A percentile compares a stretch with the other conserved stretches of the same genome.
Evolutionary conservation across 2,113 vertebrate genomes (phyloP).

Genomic region (Mirounga angustirostris): DNA sequence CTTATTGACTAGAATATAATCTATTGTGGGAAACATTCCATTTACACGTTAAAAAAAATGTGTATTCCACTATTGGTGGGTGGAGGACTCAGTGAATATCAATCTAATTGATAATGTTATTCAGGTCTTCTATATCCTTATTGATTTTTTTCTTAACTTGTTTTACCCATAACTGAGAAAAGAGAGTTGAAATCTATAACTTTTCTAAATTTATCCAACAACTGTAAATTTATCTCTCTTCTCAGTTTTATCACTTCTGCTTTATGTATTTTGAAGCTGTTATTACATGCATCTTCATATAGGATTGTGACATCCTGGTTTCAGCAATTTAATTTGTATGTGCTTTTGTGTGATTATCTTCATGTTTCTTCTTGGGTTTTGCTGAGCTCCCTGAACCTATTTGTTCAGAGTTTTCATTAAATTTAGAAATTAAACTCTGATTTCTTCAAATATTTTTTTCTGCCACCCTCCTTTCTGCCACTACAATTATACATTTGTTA

Average conservation of each 20-base stretch:
- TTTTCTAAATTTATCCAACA: not conserved
- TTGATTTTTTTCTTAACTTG: not conserved
- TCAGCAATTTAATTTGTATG: not conserved
- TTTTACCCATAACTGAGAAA: not conserved
- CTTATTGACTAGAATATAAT: not conserved
- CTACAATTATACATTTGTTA: not conserved
- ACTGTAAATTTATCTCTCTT: not conserved
- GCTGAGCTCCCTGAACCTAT: not conserved
- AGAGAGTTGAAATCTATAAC: not conserved
- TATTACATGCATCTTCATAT: not conserved
- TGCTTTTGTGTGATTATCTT: not conserved
- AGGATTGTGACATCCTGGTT: not conserved
- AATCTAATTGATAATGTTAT: not conserved
- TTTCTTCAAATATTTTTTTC: not conserved
- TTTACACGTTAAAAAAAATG: not conserved
- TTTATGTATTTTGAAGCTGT: not conserved
- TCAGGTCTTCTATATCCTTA: not conserved
- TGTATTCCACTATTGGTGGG: not conserved
- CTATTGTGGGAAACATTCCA: not conserved
- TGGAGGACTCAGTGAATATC: not conserved
- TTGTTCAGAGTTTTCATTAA: not conserved
- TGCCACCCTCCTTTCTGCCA: not conserved
- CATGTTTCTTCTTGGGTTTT: not conserved
- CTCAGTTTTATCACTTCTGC: not conserved
- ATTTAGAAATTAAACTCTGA: not conserved